Evolutionary conservation across 2,888 invertebrate genomes (phyloP), one percentile per base, ranked within the genome.

Genomic region (Periphyllus acericola): DNA sequence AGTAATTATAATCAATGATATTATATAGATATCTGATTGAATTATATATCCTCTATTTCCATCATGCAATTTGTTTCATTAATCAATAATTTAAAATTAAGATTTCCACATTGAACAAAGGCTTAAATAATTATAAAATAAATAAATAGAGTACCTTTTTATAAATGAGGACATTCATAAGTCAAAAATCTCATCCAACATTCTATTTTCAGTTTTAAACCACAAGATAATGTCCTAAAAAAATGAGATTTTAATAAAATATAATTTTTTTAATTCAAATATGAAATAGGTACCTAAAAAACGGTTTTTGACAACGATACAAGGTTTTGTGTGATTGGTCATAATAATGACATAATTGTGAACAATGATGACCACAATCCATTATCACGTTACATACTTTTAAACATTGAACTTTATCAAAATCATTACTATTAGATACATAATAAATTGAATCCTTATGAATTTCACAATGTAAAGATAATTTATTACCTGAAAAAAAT

Each of bases 331-430:
- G 84, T 32, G 75, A 76, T 40, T 92, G 91, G 90, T 95, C 94
- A 83, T 92, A 91, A 4, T 92, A 91, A 90, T 95, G 95, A 90
- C 95, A 96, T n/a, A 93, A 90, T 52, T 92, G 91, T 1, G 91
- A 91, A 91, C 96, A 96, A 3, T 89, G 90, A 91, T 96, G 96
- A 0, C 94, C 94, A 91, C 96, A 96, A 1, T 94, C 93, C 0
- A 93, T 92, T 19, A 93, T 92, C 0, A 83, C 81, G 4, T 79
- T 68, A 90, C 95, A 96, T 34, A 91, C 91, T 76, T 90, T 89
- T 55, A 91, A 90, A 90, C 95, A 96, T 25, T 8, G 66, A 25
- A 21, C 21, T 14, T 76, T 66, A 25, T 40, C 4, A 60, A 90
- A 89, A 87, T 90, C 90, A 25, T 60, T 36, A 14, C 80, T 55